Conservation (phyloP, 1,140 invertebrate genomes). For the Maconellicoccus hirsutus region DNA sequence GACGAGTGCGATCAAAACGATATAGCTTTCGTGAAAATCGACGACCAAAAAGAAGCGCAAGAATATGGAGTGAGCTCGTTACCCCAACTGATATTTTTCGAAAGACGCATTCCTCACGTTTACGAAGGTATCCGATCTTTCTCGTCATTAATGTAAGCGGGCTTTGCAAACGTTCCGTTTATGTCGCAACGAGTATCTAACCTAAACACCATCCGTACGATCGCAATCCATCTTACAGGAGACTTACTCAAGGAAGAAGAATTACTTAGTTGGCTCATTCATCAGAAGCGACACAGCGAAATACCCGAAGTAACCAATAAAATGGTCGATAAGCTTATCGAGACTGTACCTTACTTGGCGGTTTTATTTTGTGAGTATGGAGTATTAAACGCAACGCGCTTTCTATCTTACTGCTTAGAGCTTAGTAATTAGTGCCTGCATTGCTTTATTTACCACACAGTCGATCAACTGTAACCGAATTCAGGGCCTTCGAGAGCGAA, state of each 20-base stretch:
- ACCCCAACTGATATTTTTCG: conserved; percentile 74
- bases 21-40: conserved; percentile 87
- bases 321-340: conserved; percentile 86
- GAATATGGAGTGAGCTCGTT: conserved; percentile 76
- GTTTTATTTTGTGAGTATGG: conserved; percentile 69
- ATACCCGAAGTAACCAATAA: conserved; percentile 87
- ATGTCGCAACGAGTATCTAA: background rate
- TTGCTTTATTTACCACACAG: too few species aligned
- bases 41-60: conserved; percentile 73
- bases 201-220: background rate
- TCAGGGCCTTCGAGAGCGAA: too few species aligned
- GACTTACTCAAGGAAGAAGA: conserved; percentile 86
- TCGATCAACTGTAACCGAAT: too few species aligned
- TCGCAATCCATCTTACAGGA: conserved; percentile 37
- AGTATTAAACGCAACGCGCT: background rate
- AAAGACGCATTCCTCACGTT: conserved; percentile 73
- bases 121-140: conserved; percentile 54
- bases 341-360: conserved; percentile 61
- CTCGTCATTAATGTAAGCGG: conserved; percentile 19
- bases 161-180: background rate
- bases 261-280: conserved; percentile 73
- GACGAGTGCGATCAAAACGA: conserved; percentile 86
- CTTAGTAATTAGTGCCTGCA: too few species aligned
- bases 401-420: too few species aligned
- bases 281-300: conserved; percentile 79